Conservation (phyloP, 2,113 vertebrate species). For the Lophochroa leadbeateri region DNA sequence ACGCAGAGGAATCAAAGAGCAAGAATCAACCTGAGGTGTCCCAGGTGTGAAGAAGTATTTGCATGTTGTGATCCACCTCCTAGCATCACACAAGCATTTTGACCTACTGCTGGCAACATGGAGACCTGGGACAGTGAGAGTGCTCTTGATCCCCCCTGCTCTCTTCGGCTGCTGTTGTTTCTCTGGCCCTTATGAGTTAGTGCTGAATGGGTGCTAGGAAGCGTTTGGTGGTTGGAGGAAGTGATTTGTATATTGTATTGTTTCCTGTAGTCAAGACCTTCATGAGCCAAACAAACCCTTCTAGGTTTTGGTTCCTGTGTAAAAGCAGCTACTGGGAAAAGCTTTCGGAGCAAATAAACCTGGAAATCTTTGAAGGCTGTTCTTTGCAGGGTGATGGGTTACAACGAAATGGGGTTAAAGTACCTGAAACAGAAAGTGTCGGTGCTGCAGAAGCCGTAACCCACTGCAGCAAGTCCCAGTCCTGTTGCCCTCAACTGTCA, state of each 20-base stretch:
- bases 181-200: neutral
- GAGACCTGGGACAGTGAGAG: neutral
- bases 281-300: neutral
- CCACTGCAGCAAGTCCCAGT: neutral
- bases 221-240: neutral
- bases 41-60: neutral
- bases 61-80: neutral
- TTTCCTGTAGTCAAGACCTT: neutral
- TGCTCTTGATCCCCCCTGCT: neutral
- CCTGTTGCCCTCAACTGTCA: neutral
- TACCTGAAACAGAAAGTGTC: neutral
- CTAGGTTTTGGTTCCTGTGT: neutral
- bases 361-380: neutral
- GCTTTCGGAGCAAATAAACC: neutral
- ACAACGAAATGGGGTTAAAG: neutral
- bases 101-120: neutral
- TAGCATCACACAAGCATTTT: neutral
- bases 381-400: neutral
- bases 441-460: neutral
- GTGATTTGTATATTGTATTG: neutral
- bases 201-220: neutral
- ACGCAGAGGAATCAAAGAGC: neutral
- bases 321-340: neutral
- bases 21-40: neutral
- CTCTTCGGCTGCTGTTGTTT: neutral